Base-by-base conservation (phyloP, 2,113 vertebrate species). In the Otocyon megalotis region DNA sequence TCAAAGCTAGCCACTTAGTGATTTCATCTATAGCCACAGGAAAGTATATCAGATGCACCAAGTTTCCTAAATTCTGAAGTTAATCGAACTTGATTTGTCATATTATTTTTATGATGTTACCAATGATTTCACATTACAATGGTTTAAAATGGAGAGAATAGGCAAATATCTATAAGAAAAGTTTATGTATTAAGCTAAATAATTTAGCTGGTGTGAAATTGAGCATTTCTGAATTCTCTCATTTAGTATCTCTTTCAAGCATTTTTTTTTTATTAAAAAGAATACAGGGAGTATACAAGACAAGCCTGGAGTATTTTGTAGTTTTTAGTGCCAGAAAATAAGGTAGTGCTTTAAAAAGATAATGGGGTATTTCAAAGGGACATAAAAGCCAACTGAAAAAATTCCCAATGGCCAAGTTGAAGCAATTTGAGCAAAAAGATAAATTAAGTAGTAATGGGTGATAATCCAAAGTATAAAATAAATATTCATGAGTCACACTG, bases 41-140 rank as follows among this genome's bases (percentile, higher is more conserved):
- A 79, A 88, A 74, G 43, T 76, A 50, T 50, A 50, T 50, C 24
- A 30, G 43, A 76, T 76, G 43, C 74, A 76, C 4, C 43, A 76
- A 50, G 43, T 76, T 76, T 30, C 81, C n/a, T 80, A 83, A 74
- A 77, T 83, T 88, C 83, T 93, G n/a, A 77, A 69, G 37, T 93
- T 63, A 67, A 13, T 3, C 19, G 32, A 74, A 32, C 5, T 9
- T 83, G 15, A 54, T 77, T 91, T 83, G 30, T 43, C n/a, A 58
- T 58, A 76, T 69, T 93, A 84, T 65, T 95, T 72, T 77, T 77
- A 63, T 69, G 54, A 79, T 72, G 3, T 56, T 84, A 69, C n/a
- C 63, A 72, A 37, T 48, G 17, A 89, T 50, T 81, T 93, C 32
- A 14, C 3, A 74, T 74, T 24, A 60, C 13, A 74, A 82, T 60